Base-by-base conservation (phyloP, 2,888 invertebrate genomes). In the Acleris laterana region DNA sequence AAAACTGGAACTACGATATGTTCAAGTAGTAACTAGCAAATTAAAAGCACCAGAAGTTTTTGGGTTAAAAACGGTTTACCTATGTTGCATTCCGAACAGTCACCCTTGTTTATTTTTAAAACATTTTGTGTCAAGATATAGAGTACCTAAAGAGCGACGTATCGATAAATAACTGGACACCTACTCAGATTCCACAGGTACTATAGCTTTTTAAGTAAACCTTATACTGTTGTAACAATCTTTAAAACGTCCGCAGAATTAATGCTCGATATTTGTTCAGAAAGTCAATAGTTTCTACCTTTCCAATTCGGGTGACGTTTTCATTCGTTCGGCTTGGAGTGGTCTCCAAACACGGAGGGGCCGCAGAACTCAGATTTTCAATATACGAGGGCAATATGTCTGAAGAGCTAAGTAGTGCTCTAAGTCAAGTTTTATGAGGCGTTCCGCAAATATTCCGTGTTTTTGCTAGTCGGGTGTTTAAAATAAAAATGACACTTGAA, bases 371-470 rank as follows among this genome's bases (percentile, higher is more conserved):
- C 63, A 56, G 63, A 63, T 68, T 59, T 68, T 59, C 73, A 72
- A 73, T 73, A 72, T 69, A 63, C 57, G 62, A 50, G 44, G 68
- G 68, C 71, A 73, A 71, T 72, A 72, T 68, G 60, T 69, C 66
- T 63, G 62, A 53, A 69, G 72, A 48, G 50, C 60, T 49, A n/a
- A n/a, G n/a, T n/a, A 53, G 55, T 62, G 38, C 38, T 68, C 63
- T 74, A 74, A 74, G 72, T 69, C 72, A 64, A 69, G 68, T 71
- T 74, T 73, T 74, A 74, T 74, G 72, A 74, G 65, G 51, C 62
- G 57, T 55, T 32, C 25, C 48, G 56, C 69, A 72, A 72, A 71
- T 63, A 71, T 51, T 56, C 58, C 46, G 48, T 42, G 25, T 64
- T 60, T 59, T 60, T 19, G 53, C 59, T 59, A 64, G 64, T 53